Evolutionary conservation across 2,888 invertebrate species (phyloP).

Genomic region (Philaethria dido): DNA sequence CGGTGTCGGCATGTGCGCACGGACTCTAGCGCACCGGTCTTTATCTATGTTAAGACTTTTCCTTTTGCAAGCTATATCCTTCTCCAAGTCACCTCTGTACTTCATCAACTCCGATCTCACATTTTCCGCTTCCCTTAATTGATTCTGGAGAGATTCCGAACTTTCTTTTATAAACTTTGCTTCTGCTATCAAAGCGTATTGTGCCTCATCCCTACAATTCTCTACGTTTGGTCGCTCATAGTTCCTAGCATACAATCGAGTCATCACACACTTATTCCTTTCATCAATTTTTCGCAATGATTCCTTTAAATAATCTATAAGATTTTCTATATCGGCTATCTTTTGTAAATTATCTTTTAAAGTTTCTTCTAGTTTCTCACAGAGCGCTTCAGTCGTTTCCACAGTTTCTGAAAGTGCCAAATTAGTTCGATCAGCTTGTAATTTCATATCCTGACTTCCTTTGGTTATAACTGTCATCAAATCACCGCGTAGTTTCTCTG

Average conservation of each 20-base stretch:
- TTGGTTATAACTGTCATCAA: conserved; percentile 89
- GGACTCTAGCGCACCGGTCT: conserved; percentile 84
- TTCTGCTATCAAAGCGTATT: conserved; percentile 89
- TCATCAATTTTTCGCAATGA: conserved; percentile 88
- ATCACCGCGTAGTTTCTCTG: conserved; percentile 86
- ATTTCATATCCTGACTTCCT: conserved; percentile 90
- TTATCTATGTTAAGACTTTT: conserved; percentile 88
- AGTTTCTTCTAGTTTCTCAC: conserved; percentile 87
- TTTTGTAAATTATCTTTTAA: conserved; percentile 88
- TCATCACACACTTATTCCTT: conserved; percentile 92
- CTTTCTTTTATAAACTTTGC: conserved; percentile 84
- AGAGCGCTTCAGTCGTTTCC: conserved; percentile 88
- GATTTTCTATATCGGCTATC: conserved; percentile 89
- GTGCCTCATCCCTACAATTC: conserved; percentile 92
- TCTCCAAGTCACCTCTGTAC: conserved; percentile 86
- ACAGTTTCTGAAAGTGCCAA: conserved; percentile 88
- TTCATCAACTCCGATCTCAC: conserved; percentile 80
- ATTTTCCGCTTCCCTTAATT: conserved; percentile 86
- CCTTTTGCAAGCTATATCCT: conserved; percentile 88
- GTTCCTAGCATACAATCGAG: conserved; percentile 89
- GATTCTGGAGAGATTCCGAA: conserved; percentile 78
- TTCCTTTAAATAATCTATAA: conserved; percentile 87
- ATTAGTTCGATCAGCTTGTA: conserved; percentile 93
- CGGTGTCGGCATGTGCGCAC: conserved; percentile 88
- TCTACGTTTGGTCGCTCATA: conserved; percentile 90